Evolutionary conservation across 1,140 invertebrate species (phyloP).

Genomic region (Drosophila kohkoa): DNA sequence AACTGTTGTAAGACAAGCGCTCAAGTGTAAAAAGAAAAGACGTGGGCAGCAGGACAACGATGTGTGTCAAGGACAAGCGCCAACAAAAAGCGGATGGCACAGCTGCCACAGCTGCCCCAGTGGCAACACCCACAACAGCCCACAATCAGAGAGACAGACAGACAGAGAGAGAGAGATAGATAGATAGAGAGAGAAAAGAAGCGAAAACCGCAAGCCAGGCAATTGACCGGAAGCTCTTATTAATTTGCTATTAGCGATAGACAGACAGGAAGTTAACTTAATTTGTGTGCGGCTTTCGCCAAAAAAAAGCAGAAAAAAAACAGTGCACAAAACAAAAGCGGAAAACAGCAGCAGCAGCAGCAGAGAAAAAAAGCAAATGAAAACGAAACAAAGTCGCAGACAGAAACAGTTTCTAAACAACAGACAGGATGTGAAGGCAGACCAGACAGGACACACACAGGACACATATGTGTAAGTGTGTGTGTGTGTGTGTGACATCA

Average conservation of each 20-base stretch:
- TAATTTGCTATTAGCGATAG: slow-evolving; percentile 84
- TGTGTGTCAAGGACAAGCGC: slow-evolving; percentile 80
- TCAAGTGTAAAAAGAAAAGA: slow-evolving; percentile 69
- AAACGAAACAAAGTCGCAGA: slow-evolving; percentile 48
- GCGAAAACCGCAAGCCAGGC: slow-evolving; percentile 63
- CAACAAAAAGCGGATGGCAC: slow-evolving; percentile 24
- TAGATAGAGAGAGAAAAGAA: slow-evolving; percentile 11
- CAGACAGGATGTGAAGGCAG: slow-evolving; percentile 55
- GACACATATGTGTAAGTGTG: background rate
- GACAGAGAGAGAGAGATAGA: background rate
- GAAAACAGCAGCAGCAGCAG: background rate
- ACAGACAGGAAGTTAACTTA: slow-evolving; percentile 84
- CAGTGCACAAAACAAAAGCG: background rate
- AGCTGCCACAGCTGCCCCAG: slow-evolving; percentile 48
- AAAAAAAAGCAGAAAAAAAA: slow-evolving; percentile 42
- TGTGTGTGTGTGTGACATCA: slow-evolving; percentile 57
- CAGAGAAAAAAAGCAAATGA: slow-evolving; percentile 25
- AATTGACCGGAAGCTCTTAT: slow-evolving; percentile 82
- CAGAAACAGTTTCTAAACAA: slow-evolving; percentile 66
- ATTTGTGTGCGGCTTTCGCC: slow-evolving; percentile 72
- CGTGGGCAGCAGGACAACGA: slow-evolving; percentile 28
- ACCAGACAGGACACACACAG: slow-evolving; percentile 29
- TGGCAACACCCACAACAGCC: slow-evolving; percentile 36
- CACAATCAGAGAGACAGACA: background rate
- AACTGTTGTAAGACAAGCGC: slow-evolving; percentile 50